Evolutionary conservation across 64 coral and sea anemone genomes (phyloP), one percentile per base, ranked within the genome.

Genomic region (Actinia equina): DNA sequence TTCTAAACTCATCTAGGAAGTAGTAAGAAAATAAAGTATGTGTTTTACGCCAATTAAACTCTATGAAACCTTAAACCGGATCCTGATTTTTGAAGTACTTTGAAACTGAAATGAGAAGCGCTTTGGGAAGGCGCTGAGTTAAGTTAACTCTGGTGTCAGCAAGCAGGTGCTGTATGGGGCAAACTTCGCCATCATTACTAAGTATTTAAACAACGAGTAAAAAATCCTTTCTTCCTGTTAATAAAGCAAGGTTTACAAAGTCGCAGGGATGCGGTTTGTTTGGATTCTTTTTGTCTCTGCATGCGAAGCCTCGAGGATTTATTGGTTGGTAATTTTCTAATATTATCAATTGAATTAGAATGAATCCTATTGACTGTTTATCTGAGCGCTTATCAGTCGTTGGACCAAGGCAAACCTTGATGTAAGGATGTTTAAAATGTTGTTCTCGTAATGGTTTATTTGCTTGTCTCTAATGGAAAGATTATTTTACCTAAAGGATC

Each of bases 41-140:
- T 74, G 69, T 74, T 74, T 74, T 74, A 74, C 69, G 69, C 22
- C 69, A 74, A 74, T 74, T 74, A 74, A 74, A 74, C 69, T 74
- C 25, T 74, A 74, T 74, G 69, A 74, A 74, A 74, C 69, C 69
- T 41, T 74, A 74, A 26, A 74, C 69, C 69, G 69, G 69, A 74
- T 74, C 25, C 69, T 74, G 69, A 74, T 74, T 74, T 74, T 74
- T 41, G 69, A 74, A 74, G 69, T 74, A 74, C 69, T n/a, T n/a
- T 74, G 3, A 2, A 74, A 74, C 26, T 74, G 69, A 74, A 74
- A 74, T 74, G 62, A 74, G 69, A 74, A 74, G 69, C 69, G 69
- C 25, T 74, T 74, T 74, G 62, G 20, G 19, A 65, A 65, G 62
- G n/a, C 46, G 46, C 46, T 49, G 4, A 74, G 69, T 11, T 74